Conservation (phyloP, 2,113 vertebrate genomes). For the Clarias macrocephalus region DNA sequence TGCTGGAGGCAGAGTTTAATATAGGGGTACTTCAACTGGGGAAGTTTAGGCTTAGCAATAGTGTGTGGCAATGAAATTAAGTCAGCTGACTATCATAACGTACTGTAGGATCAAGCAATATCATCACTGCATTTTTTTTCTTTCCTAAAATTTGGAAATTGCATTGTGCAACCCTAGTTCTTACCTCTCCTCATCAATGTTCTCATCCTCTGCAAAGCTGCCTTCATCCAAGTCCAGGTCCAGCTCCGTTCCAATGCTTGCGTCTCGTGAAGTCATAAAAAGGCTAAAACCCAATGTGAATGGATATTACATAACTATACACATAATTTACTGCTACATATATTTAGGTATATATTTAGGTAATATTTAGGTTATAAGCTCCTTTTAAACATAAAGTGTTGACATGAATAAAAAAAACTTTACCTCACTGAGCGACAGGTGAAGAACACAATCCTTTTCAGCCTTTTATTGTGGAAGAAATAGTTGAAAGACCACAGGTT, state of each 20-base stretch:
- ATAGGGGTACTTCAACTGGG: too few relatives aligned
- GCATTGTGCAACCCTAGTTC: neutral
- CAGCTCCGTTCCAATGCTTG: constrained; percentile 53
- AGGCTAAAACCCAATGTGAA: constrained; percentile 43
- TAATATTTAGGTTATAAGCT: neutral
- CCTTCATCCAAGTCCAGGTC: constrained; percentile 59
- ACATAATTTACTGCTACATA: neutral
- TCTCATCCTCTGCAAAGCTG: constrained; percentile 57
- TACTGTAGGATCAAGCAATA: too few relatives aligned
- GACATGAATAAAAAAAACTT: neutral
- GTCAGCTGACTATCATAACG: too few relatives aligned
- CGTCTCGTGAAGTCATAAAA: constrained; percentile 57
- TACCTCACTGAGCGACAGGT: constrained; percentile 62
- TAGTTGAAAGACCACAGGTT: constrained; percentile 98
- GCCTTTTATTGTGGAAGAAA: constrained; percentile 95
- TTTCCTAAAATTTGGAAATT: too few relatives aligned
- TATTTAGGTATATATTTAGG: neutral
- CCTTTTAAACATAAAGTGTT: neutral
- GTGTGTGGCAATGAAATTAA: too few relatives aligned
- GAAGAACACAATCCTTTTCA: constrained; percentile 89
- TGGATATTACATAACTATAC: neutral
- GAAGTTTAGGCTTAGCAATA: too few relatives aligned
- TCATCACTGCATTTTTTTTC: too few relatives aligned
- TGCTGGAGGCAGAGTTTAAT: too few relatives aligned
- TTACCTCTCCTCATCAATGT: constrained; percentile 61